phyloP scores from a whole-genome alignment of 2,797 vertebrate genomes.

The Notolepis coatsorum region DNA sequence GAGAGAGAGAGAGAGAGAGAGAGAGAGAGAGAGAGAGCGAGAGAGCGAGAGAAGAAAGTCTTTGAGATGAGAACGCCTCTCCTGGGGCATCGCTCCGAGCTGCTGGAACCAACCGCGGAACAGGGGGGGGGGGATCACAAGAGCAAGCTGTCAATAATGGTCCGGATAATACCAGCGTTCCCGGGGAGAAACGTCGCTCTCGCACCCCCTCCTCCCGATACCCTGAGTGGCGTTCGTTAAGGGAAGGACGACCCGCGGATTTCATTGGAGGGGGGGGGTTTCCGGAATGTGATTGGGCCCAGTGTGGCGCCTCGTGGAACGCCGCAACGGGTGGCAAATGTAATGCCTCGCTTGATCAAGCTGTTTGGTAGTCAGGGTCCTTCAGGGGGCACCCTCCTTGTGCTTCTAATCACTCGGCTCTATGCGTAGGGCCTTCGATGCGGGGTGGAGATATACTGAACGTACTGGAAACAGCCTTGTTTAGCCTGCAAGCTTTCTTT shows the following conservation, averaged over 20 bases:
- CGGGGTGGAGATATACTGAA: not conserved
- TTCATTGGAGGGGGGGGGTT: not conserved
- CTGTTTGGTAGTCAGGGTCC: constrained; percentile 1
- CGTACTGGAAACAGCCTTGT: constrained; percentile 17
- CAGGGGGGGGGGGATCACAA: constrained; percentile 42
- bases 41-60: constrained; percentile 59
- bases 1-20: constrained; percentile 13
- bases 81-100: constrained; percentile 22
- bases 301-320: constrained; percentile 29
- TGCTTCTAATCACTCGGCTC: constrained; percentile 3
- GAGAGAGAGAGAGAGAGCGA: constrained; percentile 14
- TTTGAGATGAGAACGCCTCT: constrained; percentile 64
- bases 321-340: constrained; percentile 28
- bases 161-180: not conserved
- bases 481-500: not conserved
- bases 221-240: constrained; percentile 8
- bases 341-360: constrained; percentile 19
- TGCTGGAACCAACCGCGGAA: too few relatives aligned
- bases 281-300: constrained; percentile 16
- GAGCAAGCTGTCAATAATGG: constrained; percentile 44
- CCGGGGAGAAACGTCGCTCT: not conserved
- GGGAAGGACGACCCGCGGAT: not conserved
- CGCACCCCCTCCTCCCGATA: not conserved
- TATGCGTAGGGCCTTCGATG: not conserved
- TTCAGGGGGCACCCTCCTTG: constrained; percentile 3